Evolutionary conservation across 1,140 invertebrate genomes (phyloP).

Genomic region (Eriosoma lanigerum): DNA sequence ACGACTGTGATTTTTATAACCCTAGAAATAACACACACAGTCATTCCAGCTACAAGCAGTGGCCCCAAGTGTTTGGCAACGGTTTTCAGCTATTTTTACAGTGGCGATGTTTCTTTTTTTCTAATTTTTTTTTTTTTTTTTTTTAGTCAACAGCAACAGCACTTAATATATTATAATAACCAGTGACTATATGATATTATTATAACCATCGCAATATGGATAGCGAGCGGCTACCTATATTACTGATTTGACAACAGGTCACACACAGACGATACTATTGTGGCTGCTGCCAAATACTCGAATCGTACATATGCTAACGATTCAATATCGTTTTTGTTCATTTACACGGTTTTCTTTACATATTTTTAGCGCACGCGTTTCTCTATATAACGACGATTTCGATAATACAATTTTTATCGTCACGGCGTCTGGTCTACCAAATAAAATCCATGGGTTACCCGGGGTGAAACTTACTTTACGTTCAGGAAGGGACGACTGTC

Average conservation of each 20-base stretch:
- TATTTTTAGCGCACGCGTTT: too few species aligned
- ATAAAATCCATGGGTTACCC: too few species aligned
- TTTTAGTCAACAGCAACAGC: constrained; percentile 4
- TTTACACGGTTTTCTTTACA: not conserved
- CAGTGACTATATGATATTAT: not conserved
- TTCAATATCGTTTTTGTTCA: not conserved
- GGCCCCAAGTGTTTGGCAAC: constrained; percentile 30
- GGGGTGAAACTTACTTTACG: too few species aligned
- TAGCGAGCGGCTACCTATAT: not conserved
- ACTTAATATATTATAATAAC: not conserved
- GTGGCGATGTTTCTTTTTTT: not conserved
- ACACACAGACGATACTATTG: not conserved
- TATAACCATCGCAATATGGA: not conserved
- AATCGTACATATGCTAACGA: not conserved
- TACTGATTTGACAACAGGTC: constrained; percentile 12
- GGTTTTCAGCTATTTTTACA: constrained; percentile 39
- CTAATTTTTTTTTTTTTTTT: constrained; percentile 21
- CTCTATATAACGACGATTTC: too few species aligned
- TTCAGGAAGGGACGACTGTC: too few species aligned
- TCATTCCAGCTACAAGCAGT: constrained; percentile 21
- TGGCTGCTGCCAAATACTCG: constrained; percentile 3
- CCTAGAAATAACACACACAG: constrained; percentile 29
- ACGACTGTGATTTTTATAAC: constrained; percentile 8
- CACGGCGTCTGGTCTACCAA: too few species aligned
- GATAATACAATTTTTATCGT: too few species aligned